phyloP scores from a whole-genome alignment of 1,140 invertebrate species.

The fruit fly (Drosophila melanogaster) region DNA sequence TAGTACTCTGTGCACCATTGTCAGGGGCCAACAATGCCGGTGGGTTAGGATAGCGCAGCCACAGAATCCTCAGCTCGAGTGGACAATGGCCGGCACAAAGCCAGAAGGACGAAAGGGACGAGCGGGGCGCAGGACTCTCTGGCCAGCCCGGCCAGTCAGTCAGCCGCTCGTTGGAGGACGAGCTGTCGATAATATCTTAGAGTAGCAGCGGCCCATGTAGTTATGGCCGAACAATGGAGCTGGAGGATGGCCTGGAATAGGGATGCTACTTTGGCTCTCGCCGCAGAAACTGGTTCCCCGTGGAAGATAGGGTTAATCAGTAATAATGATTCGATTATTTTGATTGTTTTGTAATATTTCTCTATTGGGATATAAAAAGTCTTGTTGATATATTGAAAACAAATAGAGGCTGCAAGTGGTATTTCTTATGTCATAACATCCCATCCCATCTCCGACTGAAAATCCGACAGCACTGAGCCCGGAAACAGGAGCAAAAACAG shows the following conservation, averaged over 20 bases:
- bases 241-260: slow-evolving; percentile 34
- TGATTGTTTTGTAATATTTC: no score
- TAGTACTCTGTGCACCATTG: slow-evolving; percentile 66
- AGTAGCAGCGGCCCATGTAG: slow-evolving; percentile 73
- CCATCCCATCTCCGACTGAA: not conserved
- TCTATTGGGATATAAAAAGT: no score
- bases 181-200: slow-evolving; percentile 82
- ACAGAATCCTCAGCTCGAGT: slow-evolving; percentile 33
- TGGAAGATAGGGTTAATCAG: no score
- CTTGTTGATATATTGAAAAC: no score
- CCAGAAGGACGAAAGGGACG: not conserved
- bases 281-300: not conserved
- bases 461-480: slow-evolving; percentile 7
- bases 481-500: slow-evolving; percentile 20
- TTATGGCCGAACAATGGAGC: slow-evolving; percentile 67
- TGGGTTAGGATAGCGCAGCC: slow-evolving; percentile 48
- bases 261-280: not conserved
- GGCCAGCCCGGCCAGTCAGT: slow-evolving; percentile 45
- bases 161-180: slow-evolving; percentile 64
- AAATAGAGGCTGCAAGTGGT: no score
- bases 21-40: slow-evolving; percentile 71
- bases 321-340: no score
- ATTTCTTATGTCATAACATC: no score
- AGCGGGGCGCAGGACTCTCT: slow-evolving; percentile 14
- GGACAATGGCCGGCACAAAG: slow-evolving; percentile 68